A percentile compares a stretch with the other conserved stretches of the same genome.
These are phyloP conservation scores for Athene cunicularia DNA, from an alignment of 2,113 vertebrate species.

Conservation along the genomic window DNA sequence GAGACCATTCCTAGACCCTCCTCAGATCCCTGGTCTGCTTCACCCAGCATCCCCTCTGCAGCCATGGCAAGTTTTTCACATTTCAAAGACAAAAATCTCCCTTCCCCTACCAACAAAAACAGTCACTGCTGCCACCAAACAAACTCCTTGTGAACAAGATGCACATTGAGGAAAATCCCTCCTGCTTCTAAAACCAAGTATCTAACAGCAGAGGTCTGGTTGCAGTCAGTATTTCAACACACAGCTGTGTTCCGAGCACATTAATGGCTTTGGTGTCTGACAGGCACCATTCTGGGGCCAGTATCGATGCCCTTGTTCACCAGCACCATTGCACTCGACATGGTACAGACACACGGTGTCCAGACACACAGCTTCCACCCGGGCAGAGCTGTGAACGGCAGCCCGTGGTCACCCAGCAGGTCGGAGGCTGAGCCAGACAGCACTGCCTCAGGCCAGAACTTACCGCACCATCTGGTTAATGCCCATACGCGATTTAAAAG, in stretches of 20 bases:
- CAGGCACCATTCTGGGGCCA: not conserved
- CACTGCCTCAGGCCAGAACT: not conserved
- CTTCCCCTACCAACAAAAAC: not conserved
- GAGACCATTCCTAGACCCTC: not conserved
- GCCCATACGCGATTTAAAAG: fast-evolving
- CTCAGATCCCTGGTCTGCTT: not conserved
- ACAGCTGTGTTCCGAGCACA: fast-evolving
- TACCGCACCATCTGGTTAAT: not conserved
- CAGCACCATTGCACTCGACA: fast-evolving
- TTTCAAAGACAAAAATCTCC: not conserved
- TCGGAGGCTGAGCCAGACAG: not conserved
- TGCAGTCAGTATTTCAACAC: not conserved
- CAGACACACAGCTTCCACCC: not conserved
- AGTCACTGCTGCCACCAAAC: not conserved
- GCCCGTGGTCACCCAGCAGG: not conserved
- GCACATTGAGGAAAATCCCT: not conserved
- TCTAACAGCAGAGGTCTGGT: not conserved
- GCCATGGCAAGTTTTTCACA: fast-evolving
- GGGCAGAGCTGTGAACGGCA: not conserved
- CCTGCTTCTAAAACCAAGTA: not conserved
- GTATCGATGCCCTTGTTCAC: not conserved
- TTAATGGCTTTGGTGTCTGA: not conserved
- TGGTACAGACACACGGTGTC: not conserved
- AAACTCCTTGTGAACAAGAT: not conserved
- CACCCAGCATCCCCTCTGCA: not conserved